Base-by-base conservation (phyloP, 2,113 vertebrate genomes). In the Archilochus colubris region DNA sequence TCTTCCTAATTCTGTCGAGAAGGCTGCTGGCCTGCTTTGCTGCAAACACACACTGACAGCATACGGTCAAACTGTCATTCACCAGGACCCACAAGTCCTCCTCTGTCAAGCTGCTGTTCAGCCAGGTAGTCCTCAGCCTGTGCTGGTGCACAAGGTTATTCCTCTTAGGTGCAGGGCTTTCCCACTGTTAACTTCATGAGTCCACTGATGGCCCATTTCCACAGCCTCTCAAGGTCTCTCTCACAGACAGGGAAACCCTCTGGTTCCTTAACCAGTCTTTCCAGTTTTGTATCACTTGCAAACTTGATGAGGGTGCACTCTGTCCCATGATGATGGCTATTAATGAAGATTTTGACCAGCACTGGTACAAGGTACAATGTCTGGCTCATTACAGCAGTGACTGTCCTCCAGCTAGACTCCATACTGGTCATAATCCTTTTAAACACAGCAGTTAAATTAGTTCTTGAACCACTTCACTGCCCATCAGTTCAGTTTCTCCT, bases 71-170 rank as follows among this genome's bases (percentile, higher is more conserved):
- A 7, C 16, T 30, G 33, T 15, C 53, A 40, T 13, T 33, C 40
- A 30, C 10, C 10, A 44, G 13, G 46, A 64, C 12, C 6, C 23
- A 7, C 2, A 6, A 16, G 9, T 31, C 22, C 27, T 38, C 5
- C 21, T 53, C 58, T 44, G 33, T 4, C 8, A 5, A 23, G 63
- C 33, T 81, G 40, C 7, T 76, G 22, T 28, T 22, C 46, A 54
- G 25, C 6, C 69, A 54, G 30, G 5, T 36, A 59, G 36, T 4
- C 24, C 7, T 14, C 66, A 86, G 53, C 33, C 40, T 57, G 40
- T 38, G 2, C 18, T n/a, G 25, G 17, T 2, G 11, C 40, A 48
- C 0, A 0, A 16, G 7, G 2, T 46, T 62, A 16, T 14, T 93
- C 40, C 59, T 44, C 31, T 21, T 12, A 51, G 31, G 23, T 24